Conservation (phyloP, 2,113 vertebrate genomes). For the Paratilapia polleni region DNA sequence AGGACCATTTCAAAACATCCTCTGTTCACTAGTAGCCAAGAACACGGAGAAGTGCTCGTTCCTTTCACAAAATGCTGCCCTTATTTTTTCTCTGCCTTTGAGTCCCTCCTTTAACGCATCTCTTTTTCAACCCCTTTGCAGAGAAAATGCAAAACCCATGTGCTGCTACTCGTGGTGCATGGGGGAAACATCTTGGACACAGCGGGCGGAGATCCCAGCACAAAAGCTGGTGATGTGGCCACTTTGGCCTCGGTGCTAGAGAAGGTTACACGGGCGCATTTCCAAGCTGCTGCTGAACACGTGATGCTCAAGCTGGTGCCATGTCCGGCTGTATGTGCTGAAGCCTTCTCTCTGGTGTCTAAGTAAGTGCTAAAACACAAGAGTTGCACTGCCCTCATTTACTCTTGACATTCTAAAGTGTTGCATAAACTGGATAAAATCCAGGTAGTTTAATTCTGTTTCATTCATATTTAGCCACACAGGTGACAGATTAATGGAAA, state of each 20-base stretch:
- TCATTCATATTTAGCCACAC: not conserved
- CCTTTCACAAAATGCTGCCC: not conserved
- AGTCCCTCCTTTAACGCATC: not conserved
- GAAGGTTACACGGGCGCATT: constrained; percentile 91
- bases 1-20: constrained; percentile 10
- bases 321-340: constrained; percentile 93
- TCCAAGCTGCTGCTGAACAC: constrained; percentile 89
- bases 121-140: constrained; percentile 57
- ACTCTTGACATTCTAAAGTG: constrained; percentile 2
- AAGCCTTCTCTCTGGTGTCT: constrained; percentile 95
- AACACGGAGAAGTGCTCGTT: not conserved
- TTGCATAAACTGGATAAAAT: not conserved
- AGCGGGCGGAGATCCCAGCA: constrained; percentile 85
- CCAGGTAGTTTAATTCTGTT: not conserved
- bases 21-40: not conserved
- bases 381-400: not conserved
- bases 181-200: constrained; percentile 94
- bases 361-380: constrained; percentile 83
- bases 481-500: not conserved
- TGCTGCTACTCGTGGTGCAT: constrained; percentile 92
- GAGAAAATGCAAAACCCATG: constrained; percentile 89
- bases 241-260: constrained; percentile 91
- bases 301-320: constrained; percentile 91
- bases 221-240: constrained; percentile 88
- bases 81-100: not conserved